Evolutionary conservation across 1,140 invertebrate genomes (phyloP).

Genomic region (Piezodorus guildinii): DNA sequence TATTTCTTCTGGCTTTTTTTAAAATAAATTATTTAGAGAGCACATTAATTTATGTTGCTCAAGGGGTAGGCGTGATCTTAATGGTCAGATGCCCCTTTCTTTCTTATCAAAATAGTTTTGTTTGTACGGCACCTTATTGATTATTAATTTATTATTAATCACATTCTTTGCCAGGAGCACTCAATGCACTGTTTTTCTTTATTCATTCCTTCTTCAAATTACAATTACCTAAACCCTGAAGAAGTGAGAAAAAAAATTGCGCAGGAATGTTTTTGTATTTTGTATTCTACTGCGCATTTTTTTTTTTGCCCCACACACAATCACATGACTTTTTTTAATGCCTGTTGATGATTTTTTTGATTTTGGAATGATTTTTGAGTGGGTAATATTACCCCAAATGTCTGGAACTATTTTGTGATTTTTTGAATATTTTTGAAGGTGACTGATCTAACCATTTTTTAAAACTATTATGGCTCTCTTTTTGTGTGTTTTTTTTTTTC

Average conservation of each 20-base stretch:
- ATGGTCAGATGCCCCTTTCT: conserved; percentile 1
- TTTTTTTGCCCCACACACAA: conserved; percentile 13
- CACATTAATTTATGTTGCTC: conserved; percentile 39
- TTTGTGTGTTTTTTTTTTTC: conserved; percentile 23
- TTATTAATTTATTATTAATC: conserved; percentile 9
- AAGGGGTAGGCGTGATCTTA: conserved; percentile 7
- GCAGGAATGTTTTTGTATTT: not conserved
- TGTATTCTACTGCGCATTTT: conserved; percentile 12
- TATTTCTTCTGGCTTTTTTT: conserved; percentile 19
- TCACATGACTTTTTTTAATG: conserved; percentile 12
- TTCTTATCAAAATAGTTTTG: conserved; percentile 12
- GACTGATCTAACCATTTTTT: conserved; percentile 16
- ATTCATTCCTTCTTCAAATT: conserved; percentile 12
- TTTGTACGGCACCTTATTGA: conserved; percentile 18
- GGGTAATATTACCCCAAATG: conserved; percentile 6
- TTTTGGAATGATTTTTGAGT: conserved; percentile 12
- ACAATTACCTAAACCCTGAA: not conserved
- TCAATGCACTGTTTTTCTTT: conserved; percentile 17
- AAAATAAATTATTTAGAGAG: conserved; percentile 36
- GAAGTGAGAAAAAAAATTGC: conserved; percentile 6
- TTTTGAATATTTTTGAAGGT: conserved; percentile 13
- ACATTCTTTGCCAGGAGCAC: conserved; percentile 17
- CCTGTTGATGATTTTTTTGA: conserved; percentile 5
- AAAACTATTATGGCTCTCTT: conserved; percentile 22
- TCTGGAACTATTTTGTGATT: conserved; percentile 15